A percentile compares a stretch with the other conserved stretches of the same genome.
Conservation (phyloP, 2,888 invertebrate genomes). For the Exocentrus adspersus region DNA sequence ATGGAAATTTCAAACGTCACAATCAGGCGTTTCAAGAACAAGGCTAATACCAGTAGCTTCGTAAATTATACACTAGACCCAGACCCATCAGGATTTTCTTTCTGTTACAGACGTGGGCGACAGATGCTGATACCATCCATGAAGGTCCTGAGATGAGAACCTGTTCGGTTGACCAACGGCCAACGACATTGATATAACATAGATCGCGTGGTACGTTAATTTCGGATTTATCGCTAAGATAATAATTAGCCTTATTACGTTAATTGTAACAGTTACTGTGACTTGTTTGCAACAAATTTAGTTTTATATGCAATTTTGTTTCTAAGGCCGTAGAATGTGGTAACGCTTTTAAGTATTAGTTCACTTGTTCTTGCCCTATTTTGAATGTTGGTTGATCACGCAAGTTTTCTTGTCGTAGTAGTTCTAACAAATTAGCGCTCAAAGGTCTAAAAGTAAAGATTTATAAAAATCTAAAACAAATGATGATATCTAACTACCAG, state of each 20-base stretch:
- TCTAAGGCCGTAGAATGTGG: constrained; percentile 29
- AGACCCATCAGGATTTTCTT: constrained; percentile 47
- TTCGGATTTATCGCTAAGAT: constrained; percentile 21
- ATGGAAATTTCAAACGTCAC: constrained; percentile 38
- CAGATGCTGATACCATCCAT: constrained; percentile 29
- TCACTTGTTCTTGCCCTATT: constrained; percentile 10
- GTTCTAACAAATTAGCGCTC: too few relatives aligned
- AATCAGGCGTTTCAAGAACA: constrained; percentile 28
- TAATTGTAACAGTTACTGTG: constrained; percentile 36
- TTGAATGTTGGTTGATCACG: not conserved
- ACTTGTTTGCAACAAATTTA: constrained; percentile 35
- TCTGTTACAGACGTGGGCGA: constrained; percentile 53
- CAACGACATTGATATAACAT: constrained; percentile 29
- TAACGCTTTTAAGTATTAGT: not conserved
- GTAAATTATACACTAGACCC: constrained; percentile 44
- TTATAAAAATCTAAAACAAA: too few relatives aligned
- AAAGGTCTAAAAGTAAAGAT: too few relatives aligned
- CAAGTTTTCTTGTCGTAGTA: too few relatives aligned
- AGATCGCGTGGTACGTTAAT: constrained; percentile 29
- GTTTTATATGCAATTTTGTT: constrained; percentile 34
- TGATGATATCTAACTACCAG: too few relatives aligned
- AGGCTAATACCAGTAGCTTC: constrained; percentile 48
- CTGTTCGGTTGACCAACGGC: constrained; percentile 34
- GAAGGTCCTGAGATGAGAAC: constrained; percentile 24
- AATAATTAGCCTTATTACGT: constrained; percentile 28